Base-by-base conservation (phyloP, 2,113 vertebrate species). In the Acinonyx jubatus region DNA sequence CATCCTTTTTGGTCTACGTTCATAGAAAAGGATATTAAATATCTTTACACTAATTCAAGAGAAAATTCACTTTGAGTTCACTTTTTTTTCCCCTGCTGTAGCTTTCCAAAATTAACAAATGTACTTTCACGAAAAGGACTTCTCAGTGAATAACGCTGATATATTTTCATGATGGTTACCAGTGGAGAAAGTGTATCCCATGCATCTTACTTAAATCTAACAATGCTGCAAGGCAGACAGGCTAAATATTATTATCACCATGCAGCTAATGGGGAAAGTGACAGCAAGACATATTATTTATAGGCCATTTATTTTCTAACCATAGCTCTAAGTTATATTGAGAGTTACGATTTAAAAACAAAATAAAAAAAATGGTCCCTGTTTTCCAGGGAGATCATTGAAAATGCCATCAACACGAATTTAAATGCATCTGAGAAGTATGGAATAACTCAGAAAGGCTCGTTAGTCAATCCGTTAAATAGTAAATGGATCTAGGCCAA, bases 241-340 rank as follows among this genome's bases (percentile, higher is more conserved):
- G 9, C 19, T 94, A 95, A 97, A 95, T 94, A 92, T 96, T 96
- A 93, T 93, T 52, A 82, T 96, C 36, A 82, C n/a, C n/a, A 79
- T 82, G 71, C 23, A 52, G 19, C 41, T 95, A 88, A 94, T 93
- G 88, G 86, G 38, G 50, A 95, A 91, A 45, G 50, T 88, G 91
- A 92, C 80, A 93, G 61, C 50, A 97, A 90, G 81, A 81, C 23
- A 63, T 61, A 92, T 52, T 94, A 88, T 92, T 96, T 96, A 86
- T 82, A 94, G 82, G 57, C 16, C 41, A 81, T 78, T 88, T 96
- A 97, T 97, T 97, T 97, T 69, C 52, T 94, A 89, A 96, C 36
- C 52, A 74, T 91, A 81, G 18, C 61, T 91, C 19, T 73, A 69
- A 95, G 81, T 88, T 92, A 97, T 86, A 78, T 27, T 89, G 27